A percentile compares a stretch with the other conserved stretches of the same genome.
phyloP scores from a whole-genome alignment of 92 coral and sea anemone species.

The Epizoanthus ramosus region DNA sequence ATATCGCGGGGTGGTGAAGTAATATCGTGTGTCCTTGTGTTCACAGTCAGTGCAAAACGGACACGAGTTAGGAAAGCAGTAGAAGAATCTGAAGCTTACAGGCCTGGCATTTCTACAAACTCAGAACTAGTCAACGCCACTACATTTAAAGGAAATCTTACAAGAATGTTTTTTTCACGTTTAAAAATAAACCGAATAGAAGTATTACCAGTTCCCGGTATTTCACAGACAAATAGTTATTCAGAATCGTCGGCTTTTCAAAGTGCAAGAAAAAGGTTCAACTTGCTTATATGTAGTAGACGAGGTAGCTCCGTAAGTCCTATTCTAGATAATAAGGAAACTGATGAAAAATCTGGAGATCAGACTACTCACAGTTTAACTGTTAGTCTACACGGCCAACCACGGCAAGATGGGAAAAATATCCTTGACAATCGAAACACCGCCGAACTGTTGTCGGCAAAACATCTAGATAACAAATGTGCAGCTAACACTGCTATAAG shows the following conservation, averaged over 20 bases:
- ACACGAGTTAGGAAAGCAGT: slow-evolving; percentile 74
- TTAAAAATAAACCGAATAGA: not conserved
- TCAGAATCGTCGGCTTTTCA: not conserved
- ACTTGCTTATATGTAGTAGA: not conserved
- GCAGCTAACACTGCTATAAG: no score
- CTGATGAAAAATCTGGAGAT: not conserved
- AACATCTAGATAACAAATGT: no score
- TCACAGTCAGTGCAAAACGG: slow-evolving; percentile 96
- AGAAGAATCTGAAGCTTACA: slow-evolving; percentile 43
- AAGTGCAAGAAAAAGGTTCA: not conserved
- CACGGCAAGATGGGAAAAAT: no score
- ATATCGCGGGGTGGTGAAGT: slow-evolving; percentile 76
- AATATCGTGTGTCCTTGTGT: slow-evolving; percentile 75
- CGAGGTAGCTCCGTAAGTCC: not conserved
- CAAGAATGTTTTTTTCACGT: not conserved
- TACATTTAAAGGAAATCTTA: not conserved
- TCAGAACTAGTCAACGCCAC: not conserved
- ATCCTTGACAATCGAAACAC: no score
- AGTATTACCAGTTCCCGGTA: not conserved
- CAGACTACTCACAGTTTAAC: not conserved
- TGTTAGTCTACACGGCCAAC: not conserved
- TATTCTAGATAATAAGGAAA: not conserved
- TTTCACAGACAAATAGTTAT: not conserved
- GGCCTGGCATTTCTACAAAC: not conserved
- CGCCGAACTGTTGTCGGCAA: no score